phyloP scores from a whole-genome alignment of 2,888 invertebrate genomes.

The Ectemnius lituratus region DNA sequence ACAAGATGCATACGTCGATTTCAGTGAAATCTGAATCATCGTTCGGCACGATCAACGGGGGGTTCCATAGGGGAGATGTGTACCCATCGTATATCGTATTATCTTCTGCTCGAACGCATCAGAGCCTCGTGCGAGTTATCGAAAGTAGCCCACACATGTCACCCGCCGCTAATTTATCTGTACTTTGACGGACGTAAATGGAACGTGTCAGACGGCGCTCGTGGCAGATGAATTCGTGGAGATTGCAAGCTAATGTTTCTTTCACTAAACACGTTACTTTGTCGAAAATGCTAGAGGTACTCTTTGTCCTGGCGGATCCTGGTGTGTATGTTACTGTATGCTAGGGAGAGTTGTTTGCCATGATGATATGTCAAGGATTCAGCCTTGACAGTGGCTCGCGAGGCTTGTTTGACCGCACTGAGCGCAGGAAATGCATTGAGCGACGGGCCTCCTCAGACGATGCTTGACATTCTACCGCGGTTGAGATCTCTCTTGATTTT shows the following conservation, averaged over 20 bases:
- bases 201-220: background rate
- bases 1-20: constrained; percentile 36
- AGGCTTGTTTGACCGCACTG: constrained; percentile 27
- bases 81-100: background rate
- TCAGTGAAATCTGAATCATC: constrained; percentile 65
- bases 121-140: constrained; percentile 1
- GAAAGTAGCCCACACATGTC: background rate
- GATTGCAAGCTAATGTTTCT: background rate
- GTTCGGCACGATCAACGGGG: constrained; percentile 29
- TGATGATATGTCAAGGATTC: constrained; percentile 42
- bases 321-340: background rate
- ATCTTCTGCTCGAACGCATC: background rate
- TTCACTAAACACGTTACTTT: background rate
- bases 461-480: constrained; percentile 17
- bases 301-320: constrained; percentile 14
- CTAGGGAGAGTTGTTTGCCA: constrained; percentile 21
- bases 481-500: constrained; percentile 22
- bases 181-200: background rate
- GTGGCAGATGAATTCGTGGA: background rate
- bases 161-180: background rate
- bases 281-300: constrained; percentile 33
- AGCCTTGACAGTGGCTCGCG: constrained; percentile 38
- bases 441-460: constrained; percentile 10
- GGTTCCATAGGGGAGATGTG: constrained; percentile 1
- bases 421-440: constrained; percentile 8